A percentile compares a stretch with the other conserved stretches of the same genome.
Evolutionary conservation across 2,113 vertebrate genomes (phyloP).

Genomic region (Trematocara macrostoma): DNA sequence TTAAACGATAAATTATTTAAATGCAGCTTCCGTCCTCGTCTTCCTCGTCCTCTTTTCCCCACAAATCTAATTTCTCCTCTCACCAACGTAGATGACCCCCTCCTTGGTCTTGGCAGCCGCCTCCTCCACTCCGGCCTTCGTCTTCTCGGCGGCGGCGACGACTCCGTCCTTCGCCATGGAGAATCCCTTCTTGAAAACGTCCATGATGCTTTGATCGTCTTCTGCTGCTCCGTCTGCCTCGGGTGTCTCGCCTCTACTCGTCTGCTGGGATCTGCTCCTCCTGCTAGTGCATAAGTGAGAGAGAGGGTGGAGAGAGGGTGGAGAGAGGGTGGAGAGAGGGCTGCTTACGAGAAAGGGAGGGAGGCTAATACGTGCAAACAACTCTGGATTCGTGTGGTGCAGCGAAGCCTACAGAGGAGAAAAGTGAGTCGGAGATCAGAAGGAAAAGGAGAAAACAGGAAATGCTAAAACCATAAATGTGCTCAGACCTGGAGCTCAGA

Average conservation of each 20-base stretch:
- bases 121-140: slow-evolving; percentile 91
- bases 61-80: not conserved
- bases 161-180: slow-evolving; percentile 92
- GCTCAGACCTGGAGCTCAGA: not conserved
- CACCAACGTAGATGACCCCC: slow-evolving; percentile 86
- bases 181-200: slow-evolving; percentile 93
- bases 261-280: slow-evolving; percentile 17
- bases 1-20: not conserved
- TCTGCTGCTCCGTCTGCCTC: not conserved
- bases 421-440: not conserved
- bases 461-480: not conserved
- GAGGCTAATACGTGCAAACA: not conserved
- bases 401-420: not conserved
- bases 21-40: not conserved
- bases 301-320: not conserved
- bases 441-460: not conserved
- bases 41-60: not conserved
- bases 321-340: not conserved
- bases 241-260: not conserved
- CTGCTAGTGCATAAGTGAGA: slow-evolving; percentile 9
- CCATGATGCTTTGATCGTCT: slow-evolving; percentile 72
- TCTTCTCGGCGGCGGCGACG: slow-evolving; percentile 92
- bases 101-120: slow-evolving; percentile 94
- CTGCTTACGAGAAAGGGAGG: not conserved
- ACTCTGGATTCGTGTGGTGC: not conserved